A percentile compares a stretch with the other conserved stretches of the same genome.
Conservation (phyloP, 2,797 vertebrate genomes). For the Chaetophractus vellerosus region DNA sequence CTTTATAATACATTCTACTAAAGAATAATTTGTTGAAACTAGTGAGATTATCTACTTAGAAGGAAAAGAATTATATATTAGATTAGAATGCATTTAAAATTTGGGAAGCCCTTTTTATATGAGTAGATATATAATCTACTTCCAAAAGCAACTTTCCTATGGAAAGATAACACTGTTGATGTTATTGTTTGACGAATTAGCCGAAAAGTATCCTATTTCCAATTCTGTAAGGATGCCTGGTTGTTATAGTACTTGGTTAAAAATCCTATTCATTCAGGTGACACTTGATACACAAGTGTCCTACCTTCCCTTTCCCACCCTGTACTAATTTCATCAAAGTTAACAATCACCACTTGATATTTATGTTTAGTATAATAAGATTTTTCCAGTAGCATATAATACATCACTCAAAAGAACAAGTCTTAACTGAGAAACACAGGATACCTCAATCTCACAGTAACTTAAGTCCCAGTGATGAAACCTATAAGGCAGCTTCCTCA, state of each 20-base stretch:
- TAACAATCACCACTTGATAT: constrained; percentile 60
- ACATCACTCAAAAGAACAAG: constrained; percentile 73
- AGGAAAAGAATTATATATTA: constrained; percentile 56
- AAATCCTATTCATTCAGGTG: constrained; percentile 36
- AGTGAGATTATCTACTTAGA: constrained; percentile 30
- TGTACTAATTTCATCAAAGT: constrained; percentile 3
- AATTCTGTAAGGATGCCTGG: not conserved
- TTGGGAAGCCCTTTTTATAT: not conserved
- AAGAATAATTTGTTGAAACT: constrained; percentile 34
- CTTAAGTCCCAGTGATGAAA: constrained; percentile 72
- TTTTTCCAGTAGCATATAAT: constrained; percentile 78
- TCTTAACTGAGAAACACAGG: constrained; percentile 77
- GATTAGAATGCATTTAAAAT: constrained; percentile 59
- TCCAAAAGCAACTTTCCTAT: constrained; percentile 65
- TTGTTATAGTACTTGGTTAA: not conserved
- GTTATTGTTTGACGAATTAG: not conserved
- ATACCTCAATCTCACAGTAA: constrained; percentile 74
- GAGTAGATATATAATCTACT: constrained; percentile 39
- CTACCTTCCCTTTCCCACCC: not conserved
- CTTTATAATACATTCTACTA: constrained; percentile 31
- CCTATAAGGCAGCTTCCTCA: constrained; percentile 59
- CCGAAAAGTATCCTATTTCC: not conserved
- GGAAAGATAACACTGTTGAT: constrained; percentile 59
- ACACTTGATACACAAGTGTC: not conserved
- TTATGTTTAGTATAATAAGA: constrained; percentile 71